Evolutionary conservation across 2,888 invertebrate genomes (phyloP).

Genomic region (Hirtodrosophila duncani): DNA sequence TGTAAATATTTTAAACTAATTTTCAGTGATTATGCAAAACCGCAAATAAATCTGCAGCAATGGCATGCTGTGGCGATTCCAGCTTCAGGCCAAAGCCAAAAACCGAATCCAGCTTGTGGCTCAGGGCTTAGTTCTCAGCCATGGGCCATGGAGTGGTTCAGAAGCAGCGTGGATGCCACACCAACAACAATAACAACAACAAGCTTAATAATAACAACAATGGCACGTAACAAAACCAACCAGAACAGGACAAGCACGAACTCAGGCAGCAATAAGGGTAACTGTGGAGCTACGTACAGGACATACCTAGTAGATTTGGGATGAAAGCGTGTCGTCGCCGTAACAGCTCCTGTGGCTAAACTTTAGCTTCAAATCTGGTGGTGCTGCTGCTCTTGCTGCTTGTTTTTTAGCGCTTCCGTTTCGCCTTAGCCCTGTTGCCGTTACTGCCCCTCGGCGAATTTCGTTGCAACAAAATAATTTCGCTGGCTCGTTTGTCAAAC

Average conservation of each 20-base stretch:
- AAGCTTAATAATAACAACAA: conserved; percentile 1
- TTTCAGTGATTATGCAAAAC: conserved; percentile 72
- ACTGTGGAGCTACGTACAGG: too few species aligned
- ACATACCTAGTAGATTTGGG: neutral
- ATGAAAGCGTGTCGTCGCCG: conserved; percentile 7
- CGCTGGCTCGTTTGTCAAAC: conserved; percentile 70
- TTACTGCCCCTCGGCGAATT: conserved; percentile 22
- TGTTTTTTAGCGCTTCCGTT: conserved; percentile 22
- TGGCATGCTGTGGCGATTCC: conserved; percentile 31
- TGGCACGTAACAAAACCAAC: conserved; percentile 41
- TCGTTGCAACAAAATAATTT: conserved; percentile 64
- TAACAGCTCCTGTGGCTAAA: conserved; percentile 36
- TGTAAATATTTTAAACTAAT: conserved; percentile 71
- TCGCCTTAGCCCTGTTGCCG: neutral
- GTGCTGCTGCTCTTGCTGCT: neutral
- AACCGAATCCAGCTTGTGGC: conserved; percentile 10
- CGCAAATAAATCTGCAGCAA: conserved; percentile 71
- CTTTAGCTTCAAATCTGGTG: conserved; percentile 47
- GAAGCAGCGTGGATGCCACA: too few species aligned
- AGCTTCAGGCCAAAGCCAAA: conserved; percentile 28
- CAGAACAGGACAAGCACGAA: too few species aligned
- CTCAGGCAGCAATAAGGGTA: too few species aligned
- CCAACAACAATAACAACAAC: too few species aligned
- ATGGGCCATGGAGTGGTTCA: too few species aligned
- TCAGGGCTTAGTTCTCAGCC: conserved; percentile 8